A percentile compares a stretch with the other conserved stretches of the same genome.
Conservation (phyloP, 2,888 invertebrate species). For the Ommatoiulus sabulosus region DNA sequence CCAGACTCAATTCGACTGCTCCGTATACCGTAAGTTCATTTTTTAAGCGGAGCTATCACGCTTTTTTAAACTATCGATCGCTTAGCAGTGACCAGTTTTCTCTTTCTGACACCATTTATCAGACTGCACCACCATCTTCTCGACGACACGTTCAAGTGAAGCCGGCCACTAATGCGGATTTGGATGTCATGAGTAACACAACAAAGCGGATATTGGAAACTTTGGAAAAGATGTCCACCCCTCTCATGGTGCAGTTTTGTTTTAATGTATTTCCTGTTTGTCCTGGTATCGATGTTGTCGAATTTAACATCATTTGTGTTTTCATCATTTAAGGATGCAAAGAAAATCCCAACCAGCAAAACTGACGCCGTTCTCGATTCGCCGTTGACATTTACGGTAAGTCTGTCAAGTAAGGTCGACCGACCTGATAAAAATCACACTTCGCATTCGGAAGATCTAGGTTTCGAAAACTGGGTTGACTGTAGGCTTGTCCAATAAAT, state of each 20-base stretch:
- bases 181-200: slow-evolving; percentile 75
- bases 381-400: slow-evolving; percentile 52
- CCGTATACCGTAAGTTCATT: slow-evolving; percentile 55
- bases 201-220: slow-evolving; percentile 83
- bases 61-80: no score
- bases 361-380: slow-evolving; percentile 42
- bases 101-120: neutral
- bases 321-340: slow-evolving; percentile 73
- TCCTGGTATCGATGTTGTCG: no score
- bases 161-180: slow-evolving; percentile 65
- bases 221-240: slow-evolving; percentile 84
- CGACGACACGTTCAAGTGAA: slow-evolving; percentile 65
- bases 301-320: neutral
- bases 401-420: neutral
- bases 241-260: slow-evolving; percentile 71
- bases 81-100: no score
- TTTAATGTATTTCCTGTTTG: neutral
- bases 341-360: slow-evolving; percentile 74
- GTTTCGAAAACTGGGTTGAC: no score
- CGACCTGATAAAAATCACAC: no score
- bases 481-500: no score
- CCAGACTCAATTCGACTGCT: slow-evolving; percentile 24
- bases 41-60: neutral
- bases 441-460: neutral
- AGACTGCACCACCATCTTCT: slow-evolving; percentile 58